phyloP scores from a whole-genome alignment of 2,113 vertebrate species.

The Salvator merianae region DNA sequence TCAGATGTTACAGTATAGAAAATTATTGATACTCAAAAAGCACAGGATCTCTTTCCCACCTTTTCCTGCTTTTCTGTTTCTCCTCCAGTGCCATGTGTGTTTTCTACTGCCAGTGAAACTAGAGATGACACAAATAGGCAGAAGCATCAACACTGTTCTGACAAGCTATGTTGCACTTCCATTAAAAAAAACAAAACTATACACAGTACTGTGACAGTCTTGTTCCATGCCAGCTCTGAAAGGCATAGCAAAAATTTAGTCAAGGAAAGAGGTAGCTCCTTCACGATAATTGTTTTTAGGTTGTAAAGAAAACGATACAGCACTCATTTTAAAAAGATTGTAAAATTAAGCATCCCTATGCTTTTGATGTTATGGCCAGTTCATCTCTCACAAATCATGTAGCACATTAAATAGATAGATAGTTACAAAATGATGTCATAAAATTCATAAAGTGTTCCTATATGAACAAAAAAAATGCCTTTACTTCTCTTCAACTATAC shows the following conservation, averaged over 20 bases:
- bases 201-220: background rate
- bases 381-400: background rate
- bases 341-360: background rate
- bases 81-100: background rate
- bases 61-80: background rate
- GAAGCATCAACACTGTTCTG: background rate
- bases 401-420: background rate
- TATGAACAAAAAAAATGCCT: background rate
- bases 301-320: background rate
- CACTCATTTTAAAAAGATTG: background rate
- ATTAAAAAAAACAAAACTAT: background rate
- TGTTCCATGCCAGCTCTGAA: background rate
- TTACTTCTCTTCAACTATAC: background rate
- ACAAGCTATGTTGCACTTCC: rapidly evolving
- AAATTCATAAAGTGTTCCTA: background rate
- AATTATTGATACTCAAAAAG: background rate
- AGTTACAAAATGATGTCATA: background rate
- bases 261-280: background rate
- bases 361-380: background rate
- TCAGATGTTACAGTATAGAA: constrained; percentile 23
- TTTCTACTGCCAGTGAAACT: background rate
- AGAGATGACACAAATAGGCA: background rate
- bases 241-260: background rate
- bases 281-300: background rate
- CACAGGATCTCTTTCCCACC: background rate